Conservation (phyloP, 2,888 invertebrate species). For the Timema podura region DNA sequence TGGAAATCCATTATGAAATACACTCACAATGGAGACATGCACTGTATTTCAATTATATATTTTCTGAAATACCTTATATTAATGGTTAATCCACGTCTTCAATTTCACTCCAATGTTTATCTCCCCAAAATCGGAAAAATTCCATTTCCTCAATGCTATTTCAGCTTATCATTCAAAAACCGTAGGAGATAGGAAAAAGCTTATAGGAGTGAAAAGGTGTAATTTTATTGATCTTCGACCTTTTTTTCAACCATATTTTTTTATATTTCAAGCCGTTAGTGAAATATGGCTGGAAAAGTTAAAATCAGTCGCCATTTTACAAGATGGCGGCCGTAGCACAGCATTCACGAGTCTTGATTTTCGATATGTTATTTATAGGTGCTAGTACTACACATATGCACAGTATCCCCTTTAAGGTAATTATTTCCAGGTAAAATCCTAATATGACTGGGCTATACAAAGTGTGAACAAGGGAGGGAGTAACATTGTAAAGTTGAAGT, state of each 20-base stretch:
- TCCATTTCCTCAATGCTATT: not conserved
- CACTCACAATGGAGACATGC: too few species aligned
- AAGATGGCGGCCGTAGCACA: not conserved
- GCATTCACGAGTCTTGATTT: not conserved
- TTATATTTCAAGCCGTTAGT: not conserved
- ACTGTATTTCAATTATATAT: too few species aligned
- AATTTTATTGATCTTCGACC: not conserved
- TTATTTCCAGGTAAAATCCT: not conserved
- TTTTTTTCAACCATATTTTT: not conserved
- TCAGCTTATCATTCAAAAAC: not conserved
- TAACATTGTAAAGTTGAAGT: too few species aligned
- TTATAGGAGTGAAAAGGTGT: not conserved
- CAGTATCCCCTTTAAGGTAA: conserved; percentile 1
- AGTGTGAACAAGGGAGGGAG: too few species aligned
- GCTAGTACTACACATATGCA: not conserved
- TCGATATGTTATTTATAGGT: conserved; percentile 1
- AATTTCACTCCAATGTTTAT: too few species aligned
- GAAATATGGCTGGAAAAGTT: not conserved
- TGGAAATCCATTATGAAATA: too few species aligned
- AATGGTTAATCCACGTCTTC: too few species aligned
- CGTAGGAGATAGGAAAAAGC: not conserved
- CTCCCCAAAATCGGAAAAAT: not conserved
- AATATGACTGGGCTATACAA: not conserved
- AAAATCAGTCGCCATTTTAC: not conserved
- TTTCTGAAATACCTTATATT: too few species aligned